A percentile compares a stretch with the other conserved stretches of the same genome.
Evolutionary conservation across 2,888 invertebrate genomes (phyloP).

Genomic region (Trypoxylon attenuatum): DNA sequence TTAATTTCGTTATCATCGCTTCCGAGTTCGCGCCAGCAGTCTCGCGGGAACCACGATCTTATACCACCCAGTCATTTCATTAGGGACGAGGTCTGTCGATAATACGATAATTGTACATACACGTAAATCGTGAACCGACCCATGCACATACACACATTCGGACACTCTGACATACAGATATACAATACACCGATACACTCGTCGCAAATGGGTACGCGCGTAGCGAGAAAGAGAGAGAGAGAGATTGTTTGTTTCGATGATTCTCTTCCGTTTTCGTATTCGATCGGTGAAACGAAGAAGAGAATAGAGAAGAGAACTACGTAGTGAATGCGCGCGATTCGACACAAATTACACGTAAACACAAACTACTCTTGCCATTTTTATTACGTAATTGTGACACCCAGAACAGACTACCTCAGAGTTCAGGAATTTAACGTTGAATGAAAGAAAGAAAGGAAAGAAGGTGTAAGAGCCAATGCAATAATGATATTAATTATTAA

Average conservation of each 20-base stretch:
- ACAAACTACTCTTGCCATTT: conserved; percentile 71
- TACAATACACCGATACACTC: neutral
- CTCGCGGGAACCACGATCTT: too few relatives aligned
- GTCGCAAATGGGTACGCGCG: neutral
- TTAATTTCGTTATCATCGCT: too few relatives aligned
- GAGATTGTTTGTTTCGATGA: neutral
- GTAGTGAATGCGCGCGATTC: conserved; percentile 48
- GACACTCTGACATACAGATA: neutral
- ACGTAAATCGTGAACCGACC: neutral
- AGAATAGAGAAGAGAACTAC: conserved; percentile 16
- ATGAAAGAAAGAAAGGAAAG: conserved; percentile 64
- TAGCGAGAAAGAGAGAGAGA: neutral
- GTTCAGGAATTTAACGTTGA: conserved; percentile 72
- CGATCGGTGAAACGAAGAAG: conserved; percentile 7
- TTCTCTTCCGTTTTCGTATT: neutral
- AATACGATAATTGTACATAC: conserved; percentile 45
- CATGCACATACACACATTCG: conserved; percentile 11
- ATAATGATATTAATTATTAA: conserved; percentile 64
- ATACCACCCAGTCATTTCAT: too few relatives aligned
- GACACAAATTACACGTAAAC: conserved; percentile 65
- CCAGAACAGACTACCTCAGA: conserved; percentile 74
- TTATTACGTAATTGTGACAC: conserved; percentile 65
- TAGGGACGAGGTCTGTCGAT: conserved; percentile 29
- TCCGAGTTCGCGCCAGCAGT: too few relatives aligned
- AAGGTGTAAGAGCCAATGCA: conserved; percentile 72